phyloP scores from a whole-genome alignment of 23 tunicate species.

The Oikopleura dioica region DNA sequence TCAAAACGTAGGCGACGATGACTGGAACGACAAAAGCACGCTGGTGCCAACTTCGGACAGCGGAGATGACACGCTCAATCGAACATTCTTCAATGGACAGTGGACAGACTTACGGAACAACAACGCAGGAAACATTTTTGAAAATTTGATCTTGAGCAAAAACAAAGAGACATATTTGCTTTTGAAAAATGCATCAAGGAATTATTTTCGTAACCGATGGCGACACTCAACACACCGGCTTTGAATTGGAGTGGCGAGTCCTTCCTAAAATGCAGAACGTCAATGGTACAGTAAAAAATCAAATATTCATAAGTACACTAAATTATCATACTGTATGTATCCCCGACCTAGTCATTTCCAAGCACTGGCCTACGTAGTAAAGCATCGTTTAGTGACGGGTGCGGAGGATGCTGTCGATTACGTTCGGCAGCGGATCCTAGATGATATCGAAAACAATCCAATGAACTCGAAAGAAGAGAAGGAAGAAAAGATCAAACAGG shows the following conservation, averaged over 20 bases:
- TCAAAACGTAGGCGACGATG: conserved; percentile 12
- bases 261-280: not conserved
- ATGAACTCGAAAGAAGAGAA: not conserved
- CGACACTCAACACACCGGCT: conserved; percentile 9
- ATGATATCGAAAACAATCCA: not conserved
- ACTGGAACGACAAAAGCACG: not conserved
- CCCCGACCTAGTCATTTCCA: no score
- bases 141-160: no score
- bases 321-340: no score
- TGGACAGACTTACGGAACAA: not conserved
- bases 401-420: not conserved
- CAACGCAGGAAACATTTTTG: conserved; percentile 9
- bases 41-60: not conserved
- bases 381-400: not conserved
- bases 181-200: no score
- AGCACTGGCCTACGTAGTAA: no score
- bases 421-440: not conserved
- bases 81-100: not conserved
- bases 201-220: conserved; percentile 2
- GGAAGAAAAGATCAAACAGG: not conserved
- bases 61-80: conserved; percentile 1
- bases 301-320: not conserved
- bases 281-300: not conserved
- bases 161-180: no score
- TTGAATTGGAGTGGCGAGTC: not conserved